Evolutionary conservation across 2,888 invertebrate genomes (phyloP).

Genomic region (Drosophila colorata): DNA sequence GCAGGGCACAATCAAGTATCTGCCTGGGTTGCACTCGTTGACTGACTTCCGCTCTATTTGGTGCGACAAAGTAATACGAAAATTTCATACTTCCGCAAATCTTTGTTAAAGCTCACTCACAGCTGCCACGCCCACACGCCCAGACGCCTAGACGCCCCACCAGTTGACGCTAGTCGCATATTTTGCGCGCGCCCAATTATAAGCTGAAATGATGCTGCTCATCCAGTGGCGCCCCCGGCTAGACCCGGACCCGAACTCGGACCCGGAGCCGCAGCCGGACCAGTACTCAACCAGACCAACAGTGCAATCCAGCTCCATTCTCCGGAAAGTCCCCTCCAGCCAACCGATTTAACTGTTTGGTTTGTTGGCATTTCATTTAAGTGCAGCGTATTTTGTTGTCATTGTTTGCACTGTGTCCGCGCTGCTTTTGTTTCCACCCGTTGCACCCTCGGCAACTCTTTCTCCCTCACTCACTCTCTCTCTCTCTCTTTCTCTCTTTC

Average conservation of each 20-base stretch:
- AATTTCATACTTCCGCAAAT: constrained; percentile 79
- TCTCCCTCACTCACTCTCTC: background rate
- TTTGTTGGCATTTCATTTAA: constrained; percentile 77
- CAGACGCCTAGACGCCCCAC: constrained; percentile 52
- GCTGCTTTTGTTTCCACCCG: constrained; percentile 37
- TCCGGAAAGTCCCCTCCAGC: constrained; percentile 11
- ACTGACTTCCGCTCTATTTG: constrained; percentile 79
- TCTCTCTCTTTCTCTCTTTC: background rate
- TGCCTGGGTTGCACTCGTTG: constrained; percentile 63
- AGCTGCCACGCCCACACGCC: constrained; percentile 55
- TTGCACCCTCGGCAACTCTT: background rate
- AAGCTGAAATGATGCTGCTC: constrained; percentile 79
- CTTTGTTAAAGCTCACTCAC: constrained; percentile 65
- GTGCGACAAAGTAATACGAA: constrained; percentile 77
- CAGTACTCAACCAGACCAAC: background rate
- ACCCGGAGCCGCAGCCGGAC: constrained; percentile 37
- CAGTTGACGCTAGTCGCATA: constrained; percentile 71
- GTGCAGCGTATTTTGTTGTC: constrained; percentile 74
- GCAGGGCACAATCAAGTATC: constrained; percentile 66
- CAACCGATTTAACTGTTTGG: constrained; percentile 65
- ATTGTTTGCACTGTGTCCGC: constrained; percentile 66
- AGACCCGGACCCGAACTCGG: background rate
- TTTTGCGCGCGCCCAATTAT: constrained; percentile 77
- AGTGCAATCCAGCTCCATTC: constrained; percentile 15
- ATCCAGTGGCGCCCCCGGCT: constrained; percentile 57